Conservation (phyloP, 1,140 invertebrate species). For the Contarinia nasturtii region DNA sequence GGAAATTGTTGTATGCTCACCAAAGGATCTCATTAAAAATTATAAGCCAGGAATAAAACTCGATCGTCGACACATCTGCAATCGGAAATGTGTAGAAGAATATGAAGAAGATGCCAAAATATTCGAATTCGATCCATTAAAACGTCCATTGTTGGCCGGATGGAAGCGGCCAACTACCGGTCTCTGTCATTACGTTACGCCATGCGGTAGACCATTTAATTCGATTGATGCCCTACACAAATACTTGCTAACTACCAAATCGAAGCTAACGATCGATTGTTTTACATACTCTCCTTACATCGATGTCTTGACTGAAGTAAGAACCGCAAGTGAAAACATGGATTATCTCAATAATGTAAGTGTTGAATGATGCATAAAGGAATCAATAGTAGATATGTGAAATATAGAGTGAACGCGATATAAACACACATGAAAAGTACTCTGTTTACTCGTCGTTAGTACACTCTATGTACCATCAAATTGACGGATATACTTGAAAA, state of each 20-base stretch:
- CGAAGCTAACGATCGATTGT: constrained; percentile 60
- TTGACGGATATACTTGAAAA: no score
- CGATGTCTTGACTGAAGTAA: constrained; percentile 54
- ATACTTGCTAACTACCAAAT: constrained; percentile 50
- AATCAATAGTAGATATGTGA: neutral
- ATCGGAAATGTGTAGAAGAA: no score
- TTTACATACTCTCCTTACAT: constrained; percentile 74
- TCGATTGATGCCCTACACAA: constrained; percentile 57
- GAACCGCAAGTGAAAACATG: constrained; percentile 40
- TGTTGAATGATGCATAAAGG: neutral
- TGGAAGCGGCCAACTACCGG: constrained; percentile 50
- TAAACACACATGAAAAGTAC: no score
- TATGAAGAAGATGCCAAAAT: no score
- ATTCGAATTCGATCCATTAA: constrained; percentile 31
- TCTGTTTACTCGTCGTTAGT: no score
- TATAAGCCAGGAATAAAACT: no score
- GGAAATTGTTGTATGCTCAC: no score
- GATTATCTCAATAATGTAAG: constrained; percentile 1
- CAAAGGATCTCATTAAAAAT: no score
- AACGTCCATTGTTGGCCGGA: constrained; percentile 68
- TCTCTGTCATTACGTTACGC: constrained; percentile 58
- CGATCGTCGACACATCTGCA: no score
- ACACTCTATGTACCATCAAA: no score
- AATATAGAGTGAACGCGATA: no score
- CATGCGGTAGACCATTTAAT: constrained; percentile 65